Base-by-base conservation (phyloP, 2,888 invertebrate genomes). In the Rhamphomyia laevipes region DNA sequence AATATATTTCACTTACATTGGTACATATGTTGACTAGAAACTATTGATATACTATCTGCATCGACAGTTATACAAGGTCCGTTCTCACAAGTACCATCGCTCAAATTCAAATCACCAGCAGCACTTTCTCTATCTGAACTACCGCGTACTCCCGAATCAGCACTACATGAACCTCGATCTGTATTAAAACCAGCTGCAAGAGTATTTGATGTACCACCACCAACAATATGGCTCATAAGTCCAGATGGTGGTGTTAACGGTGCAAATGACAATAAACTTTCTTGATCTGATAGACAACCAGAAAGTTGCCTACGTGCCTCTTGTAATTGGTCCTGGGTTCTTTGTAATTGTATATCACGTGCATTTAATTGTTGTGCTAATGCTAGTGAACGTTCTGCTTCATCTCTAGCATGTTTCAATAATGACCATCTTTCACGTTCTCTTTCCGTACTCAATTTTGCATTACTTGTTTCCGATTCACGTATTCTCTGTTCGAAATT, bases 401-500 rank as follows among this genome's bases (percentile, higher is more conserved):
- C 91, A 63, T 93, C 92, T 38, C 90, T 76, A 0, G 92, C 93
- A 64, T 90, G 89, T 58, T 89, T 80, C 48, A 92, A 71, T 51
- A 94, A 73, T 55, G 87, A 89, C 77, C 91, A 91, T 47, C 92
- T 81, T 68, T 94, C 93, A 13, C 90, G 75, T 64, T 93, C 94
- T 2, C 87, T 75, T 62, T 90, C 89, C 12, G 77, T 67, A 9
- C 77, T 56, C 68, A 74, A 59, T 73, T 78, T 56, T 65, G 77
- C 60, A 73, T 77, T 58, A 68, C 66, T 55, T 63, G 86, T 74
- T 74, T 92, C 77, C 71, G 84, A 77, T 72, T 92, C 79, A 67
- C 88, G 73, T 78, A 92, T 81, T 72, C 85, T 73, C 80, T 88
- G 91, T 71, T 94, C 94, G 71, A 90, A 94, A 73, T 89, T 92